Conservation (phyloP, 2,888 invertebrate genomes). For the Stomorhina lunata region DNA sequence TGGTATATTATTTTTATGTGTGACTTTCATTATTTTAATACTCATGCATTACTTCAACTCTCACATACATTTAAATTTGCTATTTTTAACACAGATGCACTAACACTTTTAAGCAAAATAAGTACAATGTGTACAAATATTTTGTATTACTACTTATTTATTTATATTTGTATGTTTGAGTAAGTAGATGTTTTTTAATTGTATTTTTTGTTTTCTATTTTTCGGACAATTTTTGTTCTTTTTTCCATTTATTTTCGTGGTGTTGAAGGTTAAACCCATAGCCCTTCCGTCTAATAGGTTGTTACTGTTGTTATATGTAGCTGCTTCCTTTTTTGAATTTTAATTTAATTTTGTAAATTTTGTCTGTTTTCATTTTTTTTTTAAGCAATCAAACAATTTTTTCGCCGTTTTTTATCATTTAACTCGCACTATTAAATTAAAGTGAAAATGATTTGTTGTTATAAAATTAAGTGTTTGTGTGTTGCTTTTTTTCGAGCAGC, state of each 20-base stretch:
- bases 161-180: neutral
- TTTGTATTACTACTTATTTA: neutral
- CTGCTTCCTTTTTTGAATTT: slow-evolving; percentile 4
- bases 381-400: slow-evolving; percentile 32
- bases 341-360: neutral
- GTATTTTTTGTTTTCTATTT: neutral
- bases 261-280: slow-evolving; percentile 30
- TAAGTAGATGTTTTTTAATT: slow-evolving; percentile 27
- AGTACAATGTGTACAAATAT: neutral
- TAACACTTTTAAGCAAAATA: no score
- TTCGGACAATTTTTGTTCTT: neutral
- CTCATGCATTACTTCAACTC: no score
- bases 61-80: no score
- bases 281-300: slow-evolving; percentile 14
- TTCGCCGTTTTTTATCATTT: slow-evolving; percentile 5
- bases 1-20: slow-evolving; percentile 68
- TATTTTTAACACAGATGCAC: no score
- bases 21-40: slow-evolving; percentile 69
- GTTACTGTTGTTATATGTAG: slow-evolving; percentile 1
- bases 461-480: slow-evolving; percentile 30
- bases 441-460: slow-evolving; percentile 45
- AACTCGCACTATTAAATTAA: slow-evolving; percentile 41
- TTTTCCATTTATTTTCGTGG: neutral
- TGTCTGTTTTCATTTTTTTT: neutral
- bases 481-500: neutral